Base-by-base conservation (phyloP, 2,888 invertebrate species). In the Leucozona laternaria region DNA sequence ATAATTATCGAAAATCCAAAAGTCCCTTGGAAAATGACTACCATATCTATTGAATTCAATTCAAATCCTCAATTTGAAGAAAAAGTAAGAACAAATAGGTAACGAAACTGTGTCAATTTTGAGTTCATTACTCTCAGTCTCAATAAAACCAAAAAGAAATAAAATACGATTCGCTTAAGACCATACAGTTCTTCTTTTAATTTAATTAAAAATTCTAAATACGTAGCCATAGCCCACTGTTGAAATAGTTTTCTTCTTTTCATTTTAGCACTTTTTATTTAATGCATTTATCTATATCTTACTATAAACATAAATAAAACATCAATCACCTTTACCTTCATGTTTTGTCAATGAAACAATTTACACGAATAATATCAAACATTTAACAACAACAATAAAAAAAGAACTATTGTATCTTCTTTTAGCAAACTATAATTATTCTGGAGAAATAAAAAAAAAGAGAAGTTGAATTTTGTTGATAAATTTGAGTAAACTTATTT, bases 201-300 rank as follows among this genome's bases (percentile, higher is more conserved):
- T 50, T 50, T 50, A 25, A 50, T 50, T 50, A 43, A 50, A 50
- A 6, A 50, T 50, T 50, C 50, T 50, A 15, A 50, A 25, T 25
- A 22, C 50, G 50, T 50, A 50, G 22, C 22, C 15, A 2, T 22
- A 15, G 22, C 4, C 2, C 15, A 15, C 22, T 13, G 2, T 20
- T 20, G 20, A 20, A 48, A 48, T 43, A 15, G n/a, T 45, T 8
- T 17, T 8, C 1, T 8, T 45, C 10, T 17, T 45, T 45, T 45
- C n/a, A 7, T 37, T 37, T 37, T 5, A 43, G n/a, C 6, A 43
- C n/a, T 15, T n/a, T n/a, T 45, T 43, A n/a, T n/a, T n/a, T 7
- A 43, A n/a, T 43, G 6, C 15, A 43, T 43, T 40, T 43, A 43
- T 17, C 45, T 7, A 17, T 37, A n/a, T 37, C 37, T n/a, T 15